Evolutionary conservation across 1,140 invertebrate species (phyloP), one percentile per base, ranked within the genome.

Genomic region (Trachymyrmex cornetzi): DNA sequence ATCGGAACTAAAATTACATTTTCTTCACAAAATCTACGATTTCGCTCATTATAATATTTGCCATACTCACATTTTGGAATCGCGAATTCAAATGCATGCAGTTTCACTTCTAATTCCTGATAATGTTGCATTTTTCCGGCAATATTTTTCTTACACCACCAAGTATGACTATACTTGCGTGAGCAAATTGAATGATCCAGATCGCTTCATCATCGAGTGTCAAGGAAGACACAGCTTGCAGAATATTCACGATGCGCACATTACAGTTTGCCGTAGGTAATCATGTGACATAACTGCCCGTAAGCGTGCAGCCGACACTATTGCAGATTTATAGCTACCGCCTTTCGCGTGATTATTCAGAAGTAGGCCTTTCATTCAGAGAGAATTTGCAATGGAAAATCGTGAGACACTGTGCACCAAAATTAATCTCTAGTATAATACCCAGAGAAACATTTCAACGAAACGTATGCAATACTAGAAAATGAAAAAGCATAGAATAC

Each of bases 201-300:
- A 9, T 75, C 80, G 44, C 53, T 69, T 75, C 27, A 88, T 88
- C 63, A 74, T 87, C 30, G 55, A 82, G 55, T 77, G 77, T 88
- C 87, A 84, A 24, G 63, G 24, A 88, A 88, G 71, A 88, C 55
- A 74, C 63, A 63, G 55, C 87, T 88, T 63, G 63, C 67, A 63
- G 87, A 69, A 88, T 88, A 88, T 88, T 88, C 87, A 88, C 87
- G 87, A 66, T 38, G 53, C 27, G 53, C 53, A 48, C 86, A 88
- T 88, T 88, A 88, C 74, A 82, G 79, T 67, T 59, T 34, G 30
- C 67, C 86, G 87, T 85, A 84, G 77, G 86, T 66, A 75, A 84
- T 88, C 87, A 85, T 71, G 69, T 77, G 87, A 88, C 87, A 61
- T 82, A 88, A 88, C 79, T 71, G 69, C 57, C 38, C 86, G 24